Percentiles rank a stretch among this genome's conserved stretches.
These are phyloP conservation scores for Scomber colias DNA, from an alignment of 2,113 vertebrate genomes.

Conservation along the genomic window DNA sequence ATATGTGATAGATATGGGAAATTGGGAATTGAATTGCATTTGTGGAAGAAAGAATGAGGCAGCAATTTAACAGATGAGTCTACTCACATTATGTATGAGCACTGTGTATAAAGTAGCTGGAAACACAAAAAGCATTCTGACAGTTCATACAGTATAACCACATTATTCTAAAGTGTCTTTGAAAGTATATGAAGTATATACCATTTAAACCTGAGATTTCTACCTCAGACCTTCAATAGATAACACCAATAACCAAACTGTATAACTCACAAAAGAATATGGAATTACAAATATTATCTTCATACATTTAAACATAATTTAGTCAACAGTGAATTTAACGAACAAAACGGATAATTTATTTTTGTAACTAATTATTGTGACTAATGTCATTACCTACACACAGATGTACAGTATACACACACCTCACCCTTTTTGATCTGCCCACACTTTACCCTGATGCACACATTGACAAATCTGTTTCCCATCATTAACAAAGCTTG, in stretches of 20 bases:
- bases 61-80: neutral
- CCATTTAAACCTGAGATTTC: no score
- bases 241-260: neutral
- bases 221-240: neutral
- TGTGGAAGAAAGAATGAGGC: neutral
- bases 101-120: neutral
- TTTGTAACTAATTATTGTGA: constrained; percentile 7
- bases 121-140: no score
- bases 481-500: constrained; percentile 61
- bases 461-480: constrained; percentile 68
- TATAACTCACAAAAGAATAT: no score
- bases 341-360: no score
- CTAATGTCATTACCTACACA: neutral
- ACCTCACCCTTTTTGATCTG: constrained; percentile 43
- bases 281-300: neutral
- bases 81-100: neutral
- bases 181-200: no score
- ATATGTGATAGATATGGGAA: constrained; percentile 11
- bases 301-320: neutral
- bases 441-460: constrained; percentile 39
- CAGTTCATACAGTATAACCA: no score
- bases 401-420: constrained; percentile 14
- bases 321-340: neutral
- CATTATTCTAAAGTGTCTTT: no score
- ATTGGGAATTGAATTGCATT: neutral